Evolutionary conservation across 2,113 vertebrate species (phyloP), one percentile per base, ranked within the genome.

Genomic region (Pachyramphus minor): DNA sequence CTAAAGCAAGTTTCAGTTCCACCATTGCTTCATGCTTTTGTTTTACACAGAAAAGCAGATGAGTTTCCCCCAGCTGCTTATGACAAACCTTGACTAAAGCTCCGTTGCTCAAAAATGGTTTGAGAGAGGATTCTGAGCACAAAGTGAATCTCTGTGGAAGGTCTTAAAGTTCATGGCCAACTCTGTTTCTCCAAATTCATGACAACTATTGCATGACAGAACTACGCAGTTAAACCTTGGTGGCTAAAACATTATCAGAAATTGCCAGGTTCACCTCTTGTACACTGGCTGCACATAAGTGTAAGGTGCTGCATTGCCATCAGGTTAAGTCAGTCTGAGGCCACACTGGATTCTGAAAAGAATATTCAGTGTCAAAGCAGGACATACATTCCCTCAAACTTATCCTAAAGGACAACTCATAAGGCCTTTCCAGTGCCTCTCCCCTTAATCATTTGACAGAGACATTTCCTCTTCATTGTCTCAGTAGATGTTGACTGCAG

Each of bases 1-100:
- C 83, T 60, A 71, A 68, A 93, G 58, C 10, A 94, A 91, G 62
- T 92, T 96, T 84, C 93, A 87, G 88, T 94, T 96, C 41, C 79
- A 94, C 56, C 52, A 77, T 53, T 80, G 56, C 28, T 75, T 68
- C 76, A 31, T 50, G 44, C 60, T 81, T 90, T 93, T 84, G 60
- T 68, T 93, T 96, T 80, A 89, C 50, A 71, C 18, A 90, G 93
- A 80, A 93, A 76, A 85, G n/a, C 78, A 86, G 71, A 39, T 87
- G 74, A 95, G 49, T 41, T 66, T 82, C 53, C 41, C 18, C 45
- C 80, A 68, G 47, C 31, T 60, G 60, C 28, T 84, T 28, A 53
- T 4, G 25, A 47, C 84, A 91, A 93, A 76, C 9, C 17, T 69
- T 58, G 59, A 58, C 45, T 60, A 44, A 74, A 63, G 63, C 30